These are phyloP conservation scores for Gadopsis bispinosus DNA, from an alignment of 2,797 vertebrate genomes.

Conservation along the genomic window DNA sequence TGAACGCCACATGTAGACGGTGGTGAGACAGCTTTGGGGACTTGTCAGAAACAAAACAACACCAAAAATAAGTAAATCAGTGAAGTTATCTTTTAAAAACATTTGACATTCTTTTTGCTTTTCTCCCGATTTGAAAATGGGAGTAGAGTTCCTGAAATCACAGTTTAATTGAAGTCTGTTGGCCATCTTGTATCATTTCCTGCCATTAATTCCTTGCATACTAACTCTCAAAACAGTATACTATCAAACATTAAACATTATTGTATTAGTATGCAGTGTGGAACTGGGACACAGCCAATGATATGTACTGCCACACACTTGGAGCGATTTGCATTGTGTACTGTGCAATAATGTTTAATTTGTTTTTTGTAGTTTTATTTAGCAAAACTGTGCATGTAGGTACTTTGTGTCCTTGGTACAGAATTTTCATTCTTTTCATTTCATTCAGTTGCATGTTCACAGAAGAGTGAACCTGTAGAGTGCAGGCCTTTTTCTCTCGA, in stretches of 20 bases:
- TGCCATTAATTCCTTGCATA: slow-evolving; percentile 1
- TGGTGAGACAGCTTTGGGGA: not conserved
- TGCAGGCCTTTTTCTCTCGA: slow-evolving; percentile 34
- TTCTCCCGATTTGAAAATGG: slow-evolving; percentile 11
- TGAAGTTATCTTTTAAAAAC: not conserved
- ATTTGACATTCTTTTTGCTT: not conserved
- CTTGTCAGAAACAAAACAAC: not conserved
- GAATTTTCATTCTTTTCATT: slow-evolving; percentile 15
- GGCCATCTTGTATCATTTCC: slow-evolving; percentile 5
- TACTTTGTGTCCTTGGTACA: slow-evolving; percentile 29
- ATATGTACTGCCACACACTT: slow-evolving; percentile 18
- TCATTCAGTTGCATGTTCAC: slow-evolving; percentile 26
- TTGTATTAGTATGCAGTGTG: slow-evolving; percentile 12
- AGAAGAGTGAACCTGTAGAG: slow-evolving; percentile 21
- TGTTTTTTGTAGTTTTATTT: slow-evolving; percentile 33
- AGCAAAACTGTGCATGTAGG: slow-evolving; percentile 10
- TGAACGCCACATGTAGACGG: not conserved
- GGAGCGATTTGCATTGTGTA: slow-evolving; percentile 1
- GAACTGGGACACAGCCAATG: slow-evolving; percentile 7
- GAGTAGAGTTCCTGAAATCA: not conserved
- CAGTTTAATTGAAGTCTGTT: slow-evolving; percentile 6
- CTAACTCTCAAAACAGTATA: slow-evolving; percentile 1
- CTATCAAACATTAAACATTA: slow-evolving; percentile 23
- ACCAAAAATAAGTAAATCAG: not conserved
- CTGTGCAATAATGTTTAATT: slow-evolving; percentile 1